These are phyloP conservation scores for Hepsetus odoe DNA, from an alignment of 2,113 vertebrate species.

Conservation along the genomic window DNA sequence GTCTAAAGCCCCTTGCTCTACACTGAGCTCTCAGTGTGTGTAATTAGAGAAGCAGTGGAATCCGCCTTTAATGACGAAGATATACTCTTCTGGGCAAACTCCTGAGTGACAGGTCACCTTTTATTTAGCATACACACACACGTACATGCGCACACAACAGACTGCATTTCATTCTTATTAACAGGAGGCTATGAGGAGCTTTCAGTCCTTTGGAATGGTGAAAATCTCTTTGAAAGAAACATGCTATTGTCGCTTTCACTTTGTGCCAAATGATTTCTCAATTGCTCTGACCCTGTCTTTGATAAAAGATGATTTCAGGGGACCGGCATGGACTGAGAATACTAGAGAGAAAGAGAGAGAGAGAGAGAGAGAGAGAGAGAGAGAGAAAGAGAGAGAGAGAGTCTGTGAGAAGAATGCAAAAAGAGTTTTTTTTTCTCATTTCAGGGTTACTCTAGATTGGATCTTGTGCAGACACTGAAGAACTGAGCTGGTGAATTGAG, in stretches of 20 bases:
- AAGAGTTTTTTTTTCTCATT: constrained; percentile 1
- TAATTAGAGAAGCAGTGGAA: constrained; percentile 67
- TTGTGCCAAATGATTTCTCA: constrained; percentile 11
- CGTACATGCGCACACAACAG: neutral
- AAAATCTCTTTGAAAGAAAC: constrained; percentile 14
- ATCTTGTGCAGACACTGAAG: constrained; percentile 4
- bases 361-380: neutral
- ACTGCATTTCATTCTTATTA: neutral
- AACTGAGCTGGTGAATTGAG: constrained; percentile 8
- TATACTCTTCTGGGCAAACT: constrained; percentile 32
- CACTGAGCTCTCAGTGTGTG: constrained; percentile 61
- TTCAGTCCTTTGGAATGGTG: neutral
- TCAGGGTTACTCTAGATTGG: constrained; percentile 12
- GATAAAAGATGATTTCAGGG: constrained; percentile 17
- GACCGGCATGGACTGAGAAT: neutral
- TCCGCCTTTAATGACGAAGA: constrained; percentile 33
- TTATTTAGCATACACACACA: constrained; percentile 5
- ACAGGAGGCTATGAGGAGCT: constrained; percentile 11
- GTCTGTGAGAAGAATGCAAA: constrained; percentile 23
- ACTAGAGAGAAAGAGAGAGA: neutral
- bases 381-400: neutral
- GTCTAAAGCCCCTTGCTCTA: constrained; percentile 44
- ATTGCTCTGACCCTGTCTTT: constrained; percentile 2
- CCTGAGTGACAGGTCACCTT: constrained; percentile 40
- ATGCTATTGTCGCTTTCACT: neutral